Percentiles rank a stretch among this genome's conserved stretches.
phyloP scores from a whole-genome alignment of 2,888 invertebrate genomes.

The Orthosia incerta region DNA sequence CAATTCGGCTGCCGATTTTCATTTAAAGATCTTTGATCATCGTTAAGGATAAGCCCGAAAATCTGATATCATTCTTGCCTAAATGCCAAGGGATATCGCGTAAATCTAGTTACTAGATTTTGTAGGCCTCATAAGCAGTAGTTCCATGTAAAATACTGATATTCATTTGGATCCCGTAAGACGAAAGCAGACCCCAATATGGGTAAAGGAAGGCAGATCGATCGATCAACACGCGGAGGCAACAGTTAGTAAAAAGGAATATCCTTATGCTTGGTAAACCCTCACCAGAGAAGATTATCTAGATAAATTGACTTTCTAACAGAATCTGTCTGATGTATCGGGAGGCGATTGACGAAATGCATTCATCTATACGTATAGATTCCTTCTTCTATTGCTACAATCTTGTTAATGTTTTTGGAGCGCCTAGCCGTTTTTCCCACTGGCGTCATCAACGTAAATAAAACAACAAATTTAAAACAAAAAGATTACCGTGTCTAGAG shows the following conservation, averaged over 20 bases:
- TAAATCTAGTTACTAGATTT: background rate
- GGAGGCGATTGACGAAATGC: background rate
- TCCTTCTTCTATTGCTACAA: background rate
- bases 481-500: constrained; percentile 91
- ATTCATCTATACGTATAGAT: background rate
- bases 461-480: background rate
- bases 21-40: background rate
- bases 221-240: too few species aligned
- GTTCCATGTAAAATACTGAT: background rate
- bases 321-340: background rate
- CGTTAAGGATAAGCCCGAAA: background rate
- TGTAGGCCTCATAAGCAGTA: too few species aligned
- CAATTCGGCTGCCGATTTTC: too few species aligned
- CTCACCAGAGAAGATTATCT: background rate
- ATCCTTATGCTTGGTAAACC: background rate
- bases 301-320: background rate
- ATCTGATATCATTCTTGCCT: background rate
- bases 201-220: too few species aligned
- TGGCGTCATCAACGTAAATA: background rate
- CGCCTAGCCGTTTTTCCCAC: background rate
- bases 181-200: too few species aligned
- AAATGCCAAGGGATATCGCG: background rate
- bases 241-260: background rate
- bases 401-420: background rate
- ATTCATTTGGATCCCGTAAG: background rate